Conservation (phyloP, 1,140 invertebrate genomes). For the Eufriesea mexicana region DNA sequence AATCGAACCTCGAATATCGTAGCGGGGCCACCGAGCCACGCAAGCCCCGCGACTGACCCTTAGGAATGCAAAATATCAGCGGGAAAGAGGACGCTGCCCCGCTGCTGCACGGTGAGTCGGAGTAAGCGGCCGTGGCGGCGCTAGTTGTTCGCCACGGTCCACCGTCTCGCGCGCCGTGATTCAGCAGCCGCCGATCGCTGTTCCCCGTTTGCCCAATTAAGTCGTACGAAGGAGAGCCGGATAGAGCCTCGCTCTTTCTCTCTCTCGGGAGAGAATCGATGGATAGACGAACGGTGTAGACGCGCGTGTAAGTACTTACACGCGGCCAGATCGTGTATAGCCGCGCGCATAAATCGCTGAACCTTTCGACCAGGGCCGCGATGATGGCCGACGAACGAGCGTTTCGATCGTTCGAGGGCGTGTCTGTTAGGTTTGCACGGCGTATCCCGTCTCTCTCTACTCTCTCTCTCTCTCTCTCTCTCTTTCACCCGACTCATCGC, state of each 20-base stretch:
- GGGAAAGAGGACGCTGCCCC: background rate
- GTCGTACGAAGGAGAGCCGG: conserved; percentile 33
- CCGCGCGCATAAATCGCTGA: conserved; percentile 24
- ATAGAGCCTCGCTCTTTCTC: background rate
- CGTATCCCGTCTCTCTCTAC: background rate
- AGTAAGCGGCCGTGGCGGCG: background rate
- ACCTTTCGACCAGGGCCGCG: conserved; percentile 7
- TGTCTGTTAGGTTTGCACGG: conserved; percentile 38
- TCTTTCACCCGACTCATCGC: background rate
- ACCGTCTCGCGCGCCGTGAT: conserved; percentile 1
- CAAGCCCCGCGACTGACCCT: conserved; percentile 8
- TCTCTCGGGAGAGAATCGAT: conserved; percentile 8
- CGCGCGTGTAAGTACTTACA: background rate
- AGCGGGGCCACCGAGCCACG: conserved; percentile 39
- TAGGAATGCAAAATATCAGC: conserved; percentile 43
- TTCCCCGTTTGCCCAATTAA: conserved; percentile 31
- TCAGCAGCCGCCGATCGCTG: background rate
- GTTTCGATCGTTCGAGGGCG: conserved; percentile 39
- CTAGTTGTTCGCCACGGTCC: no score
- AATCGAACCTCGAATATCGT: conserved; percentile 50
- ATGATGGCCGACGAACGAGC: conserved; percentile 26
- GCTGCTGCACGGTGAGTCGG: background rate
- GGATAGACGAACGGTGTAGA: background rate
- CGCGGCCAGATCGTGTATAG: background rate
- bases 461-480: background rate